Conservation (phyloP, 2,113 vertebrate genomes). For the Ptyas mucosa region DNA sequence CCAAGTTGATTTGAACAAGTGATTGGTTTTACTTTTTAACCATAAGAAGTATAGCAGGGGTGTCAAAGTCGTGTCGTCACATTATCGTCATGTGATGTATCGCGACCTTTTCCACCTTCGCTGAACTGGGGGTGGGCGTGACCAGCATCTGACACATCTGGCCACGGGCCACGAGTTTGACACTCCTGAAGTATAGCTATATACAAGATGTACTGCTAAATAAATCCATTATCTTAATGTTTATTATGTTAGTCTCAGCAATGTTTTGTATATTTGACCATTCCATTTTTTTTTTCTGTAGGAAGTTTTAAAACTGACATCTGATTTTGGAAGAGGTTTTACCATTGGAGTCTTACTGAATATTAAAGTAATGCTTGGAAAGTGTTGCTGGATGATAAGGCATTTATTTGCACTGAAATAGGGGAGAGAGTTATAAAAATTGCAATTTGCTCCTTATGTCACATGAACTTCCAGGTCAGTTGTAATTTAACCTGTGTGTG, state of each 20-base stretch:
- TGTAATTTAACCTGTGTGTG: constrained; percentile 1
- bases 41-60: not conserved
- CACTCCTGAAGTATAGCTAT: not conserved
- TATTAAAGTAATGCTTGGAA: constrained; percentile 26
- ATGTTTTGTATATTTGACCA: constrained; percentile 19
- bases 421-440: not conserved
- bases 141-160: no score
- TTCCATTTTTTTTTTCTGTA: constrained; percentile 23
- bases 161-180: no score
- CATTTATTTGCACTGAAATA: not conserved
- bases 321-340: constrained; percentile 32
- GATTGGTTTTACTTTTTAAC: not conserved
- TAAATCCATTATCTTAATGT: not conserved
- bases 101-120: no score
- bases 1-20: not conserved
- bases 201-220: not conserved
- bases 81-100: no score
- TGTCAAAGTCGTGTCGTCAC: no score
- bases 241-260: not conserved
- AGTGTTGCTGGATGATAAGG: constrained; percentile 13
- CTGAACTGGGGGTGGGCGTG: no score
- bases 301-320: constrained; percentile 42
- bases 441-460: not conserved
- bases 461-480: not conserved
- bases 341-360: constrained; percentile 10